Evolutionary conservation across 2,888 invertebrate species (phyloP).

Genomic region (Cremastinae sp.): DNA sequence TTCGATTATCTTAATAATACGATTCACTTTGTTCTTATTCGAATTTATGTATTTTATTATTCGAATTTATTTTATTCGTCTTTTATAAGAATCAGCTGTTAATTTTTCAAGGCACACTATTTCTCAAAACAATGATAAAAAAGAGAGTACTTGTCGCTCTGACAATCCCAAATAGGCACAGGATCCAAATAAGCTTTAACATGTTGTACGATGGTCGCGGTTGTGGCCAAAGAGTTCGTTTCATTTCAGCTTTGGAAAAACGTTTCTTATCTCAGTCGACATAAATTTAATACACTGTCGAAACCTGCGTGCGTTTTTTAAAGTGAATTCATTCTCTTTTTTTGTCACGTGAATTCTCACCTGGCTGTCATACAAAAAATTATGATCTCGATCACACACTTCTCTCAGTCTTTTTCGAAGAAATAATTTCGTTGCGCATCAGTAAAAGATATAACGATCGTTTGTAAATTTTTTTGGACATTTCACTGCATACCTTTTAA

Average conservation of each 20-base stretch:
- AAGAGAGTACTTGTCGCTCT: constrained; percentile 1
- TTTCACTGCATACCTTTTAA: no score
- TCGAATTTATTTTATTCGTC: no score
- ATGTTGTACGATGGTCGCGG: constrained; percentile 1
- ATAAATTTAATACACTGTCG: not conserved
- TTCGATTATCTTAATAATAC: not conserved
- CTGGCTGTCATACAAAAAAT: not conserved
- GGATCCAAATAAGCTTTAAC: constrained; percentile 1
- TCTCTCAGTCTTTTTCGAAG: not conserved
- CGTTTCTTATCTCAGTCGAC: not conserved
- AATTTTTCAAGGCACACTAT: no score
- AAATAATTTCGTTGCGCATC: not conserved
- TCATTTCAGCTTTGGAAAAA: not conserved
- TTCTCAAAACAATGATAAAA: not conserved
- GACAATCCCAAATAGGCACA: not conserved
- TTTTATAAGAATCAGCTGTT: no score
- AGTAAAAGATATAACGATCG: no score
- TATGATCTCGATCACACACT: not conserved
- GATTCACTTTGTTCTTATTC: no score
- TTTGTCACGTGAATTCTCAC: constrained; percentile 9
- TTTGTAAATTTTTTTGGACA: no score
- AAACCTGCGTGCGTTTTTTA: not conserved
- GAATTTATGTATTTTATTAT: no score
- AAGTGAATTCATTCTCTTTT: not conserved
- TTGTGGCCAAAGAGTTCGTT: not conserved